Evolutionary conservation across 2,888 invertebrate species (phyloP), one percentile per base, ranked within the genome.

Genomic region (Nomada ruficornis): DNA sequence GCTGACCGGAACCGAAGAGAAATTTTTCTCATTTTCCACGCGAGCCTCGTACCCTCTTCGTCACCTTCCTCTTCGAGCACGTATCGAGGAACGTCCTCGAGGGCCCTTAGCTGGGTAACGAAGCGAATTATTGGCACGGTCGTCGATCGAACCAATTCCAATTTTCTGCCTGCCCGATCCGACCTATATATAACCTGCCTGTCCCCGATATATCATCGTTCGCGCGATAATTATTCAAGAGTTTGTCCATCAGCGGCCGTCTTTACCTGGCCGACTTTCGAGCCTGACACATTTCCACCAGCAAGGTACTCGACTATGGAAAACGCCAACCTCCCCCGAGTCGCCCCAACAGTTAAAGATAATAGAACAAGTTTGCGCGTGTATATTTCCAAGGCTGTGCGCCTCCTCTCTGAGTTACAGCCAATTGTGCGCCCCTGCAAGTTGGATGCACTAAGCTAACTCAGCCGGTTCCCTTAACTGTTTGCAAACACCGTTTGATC

Each of bases 171-270:
- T 91, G 91, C 90, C 88, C 89, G 89, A 76, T 81, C 88, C 78
- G 68, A 73, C 85, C 87, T 82, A 85, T 86, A 86, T 88, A 83
- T 83, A 86, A 85, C 80, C 85, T 23, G 60, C 29, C 79, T 77
- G 79, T 77, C 77, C 54, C 54, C 86, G 78, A 89, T 89, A 87
- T 87, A 89, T 87, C 83, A 86, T 82, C 83, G 70, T 54, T 59
- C 78, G 75, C 83, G 82, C 85, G 87, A 91, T 91, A 92, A 92
- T 92, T 92, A 92, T 91, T 90, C 91, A 89, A 91, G 91, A 92
- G 89, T 92, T 91, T 90, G 84, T 72, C 86, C 72, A 85, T 83
- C 79, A 60, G 47, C 57, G 36, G 36, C 20, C 36, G 10, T n/a
- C 42, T 36, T 42, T 54, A 44, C 44, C 59, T 18, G 54, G 42